Conservation (phyloP, 1,140 invertebrate species). For the Trachymyrmex septentrionalis region DNA sequence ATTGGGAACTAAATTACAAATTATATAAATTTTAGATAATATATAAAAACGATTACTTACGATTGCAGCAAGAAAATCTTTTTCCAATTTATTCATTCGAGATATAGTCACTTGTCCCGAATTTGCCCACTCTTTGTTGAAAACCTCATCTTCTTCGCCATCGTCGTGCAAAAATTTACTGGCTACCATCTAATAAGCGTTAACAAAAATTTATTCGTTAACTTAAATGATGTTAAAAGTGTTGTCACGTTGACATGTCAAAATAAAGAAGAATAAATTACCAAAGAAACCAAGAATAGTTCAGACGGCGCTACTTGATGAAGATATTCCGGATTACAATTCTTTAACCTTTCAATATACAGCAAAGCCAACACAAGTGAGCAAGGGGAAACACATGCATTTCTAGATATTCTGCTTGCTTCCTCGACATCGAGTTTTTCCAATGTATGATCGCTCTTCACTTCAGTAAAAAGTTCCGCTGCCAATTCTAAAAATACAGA, state of each 20-base stretch:
- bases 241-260: not conserved
- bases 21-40: constrained; percentile 15
- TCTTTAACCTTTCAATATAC: constrained; percentile 94
- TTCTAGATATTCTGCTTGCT: constrained; percentile 92
- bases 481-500: constrained; percentile 90
- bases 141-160: constrained; percentile 95
- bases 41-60: constrained; percentile 87
- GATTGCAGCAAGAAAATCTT: constrained; percentile 95
- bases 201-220: not conserved
- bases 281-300: constrained; percentile 96
- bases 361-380: constrained; percentile 93
- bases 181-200: constrained; percentile 93
- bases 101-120: constrained; percentile 91
- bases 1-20: not conserved
- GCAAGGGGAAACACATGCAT: constrained; percentile 95
- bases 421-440: constrained; percentile 93
- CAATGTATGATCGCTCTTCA: constrained; percentile 90
- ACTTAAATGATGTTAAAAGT: constrained; percentile 38
- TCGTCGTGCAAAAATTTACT: constrained; percentile 98
- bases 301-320: constrained; percentile 93
- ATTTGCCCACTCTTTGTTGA: constrained; percentile 95
- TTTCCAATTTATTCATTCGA: constrained; percentile 94
- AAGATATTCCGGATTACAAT: constrained; percentile 94
- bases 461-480: constrained; percentile 92
- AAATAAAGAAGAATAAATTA: constrained; percentile 84